Evolutionary conservation across 2,888 invertebrate species (phyloP).

Genomic region (Platycnemis pennipes): DNA sequence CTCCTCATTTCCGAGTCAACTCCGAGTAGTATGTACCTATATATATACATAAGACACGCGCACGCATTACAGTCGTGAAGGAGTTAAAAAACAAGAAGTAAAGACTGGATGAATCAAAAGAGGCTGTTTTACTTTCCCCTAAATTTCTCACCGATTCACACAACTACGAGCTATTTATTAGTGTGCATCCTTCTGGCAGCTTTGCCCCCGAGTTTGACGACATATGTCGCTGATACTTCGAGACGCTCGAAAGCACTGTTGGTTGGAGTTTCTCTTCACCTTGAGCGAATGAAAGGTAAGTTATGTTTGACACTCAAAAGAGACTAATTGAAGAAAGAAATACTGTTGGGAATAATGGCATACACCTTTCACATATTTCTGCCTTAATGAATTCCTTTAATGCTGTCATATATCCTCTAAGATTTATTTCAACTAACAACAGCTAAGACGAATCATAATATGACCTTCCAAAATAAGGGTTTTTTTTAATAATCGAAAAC

Average conservation of each 20-base stretch:
- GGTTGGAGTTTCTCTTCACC: neutral
- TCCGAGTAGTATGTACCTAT: neutral
- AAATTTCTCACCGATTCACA: constrained; percentile 6
- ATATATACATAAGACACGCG: neutral
- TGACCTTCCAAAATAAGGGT: no score
- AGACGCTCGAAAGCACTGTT: neutral
- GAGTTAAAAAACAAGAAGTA: neutral
- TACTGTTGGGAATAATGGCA: neutral
- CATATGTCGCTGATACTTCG: neutral
- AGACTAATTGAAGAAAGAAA: neutral
- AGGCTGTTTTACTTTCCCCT: neutral
- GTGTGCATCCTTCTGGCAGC: neutral
- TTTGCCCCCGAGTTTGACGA: neutral
- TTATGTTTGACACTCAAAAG: neutral
- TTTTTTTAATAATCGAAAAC: no score
- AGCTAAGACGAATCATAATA: no score
- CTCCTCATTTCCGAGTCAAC: neutral
- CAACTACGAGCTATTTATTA: neutral
- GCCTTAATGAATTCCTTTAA: neutral
- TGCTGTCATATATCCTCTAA: neutral
- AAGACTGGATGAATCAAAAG: constrained; percentile 26
- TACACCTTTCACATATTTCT: neutral
- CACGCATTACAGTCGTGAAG: neutral
- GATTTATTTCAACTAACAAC: no score
- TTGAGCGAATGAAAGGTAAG: constrained; percentile 35